A percentile compares a stretch with the other conserved stretches of the same genome.
phyloP scores from a whole-genome alignment of 2,797 vertebrate species.

The Halcyon leucocephala region DNA sequence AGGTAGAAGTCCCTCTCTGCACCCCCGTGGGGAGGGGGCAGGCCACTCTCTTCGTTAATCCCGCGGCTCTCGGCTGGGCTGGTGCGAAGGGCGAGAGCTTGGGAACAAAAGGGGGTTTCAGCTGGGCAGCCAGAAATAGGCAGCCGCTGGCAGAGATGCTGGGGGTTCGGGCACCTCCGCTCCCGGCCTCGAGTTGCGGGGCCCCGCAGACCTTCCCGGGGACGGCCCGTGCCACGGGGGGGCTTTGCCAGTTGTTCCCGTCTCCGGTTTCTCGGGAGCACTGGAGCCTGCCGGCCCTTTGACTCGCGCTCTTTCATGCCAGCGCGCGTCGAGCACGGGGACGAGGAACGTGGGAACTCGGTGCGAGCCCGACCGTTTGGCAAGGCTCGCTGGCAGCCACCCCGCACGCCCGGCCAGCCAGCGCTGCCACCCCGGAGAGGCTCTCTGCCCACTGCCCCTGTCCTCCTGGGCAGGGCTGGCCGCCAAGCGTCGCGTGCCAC shows the following conservation, averaged over 20 bases:
- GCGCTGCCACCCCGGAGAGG: fast-evolving
- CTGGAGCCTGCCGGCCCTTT: conserved; percentile 30
- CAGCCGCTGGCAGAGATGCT: neutral
- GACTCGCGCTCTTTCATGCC: neutral
- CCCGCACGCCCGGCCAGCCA: fast-evolving
- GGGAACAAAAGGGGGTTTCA: conserved; percentile 48
- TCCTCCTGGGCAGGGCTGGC: neutral
- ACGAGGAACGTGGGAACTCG: neutral
- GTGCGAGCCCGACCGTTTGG: fast-evolving
- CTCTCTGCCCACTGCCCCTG: neutral
- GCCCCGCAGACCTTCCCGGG: neutral
- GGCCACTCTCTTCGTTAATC: conserved; percentile 31
- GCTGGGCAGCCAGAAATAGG: conserved; percentile 32
- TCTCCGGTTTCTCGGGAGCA: conserved; percentile 33
- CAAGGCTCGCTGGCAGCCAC: neutral
- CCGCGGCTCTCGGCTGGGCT: neutral
- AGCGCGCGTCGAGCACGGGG: fast-evolving
- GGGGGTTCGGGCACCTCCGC: neutral
- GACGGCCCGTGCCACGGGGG: fast-evolving
- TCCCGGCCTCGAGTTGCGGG: neutral
- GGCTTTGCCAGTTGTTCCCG: conserved; percentile 28
- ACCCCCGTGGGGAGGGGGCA: conserved; percentile 28
- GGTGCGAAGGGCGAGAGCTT: neutral
- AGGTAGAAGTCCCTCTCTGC: conserved; percentile 71
- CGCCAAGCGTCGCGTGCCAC: fast-evolving